Evolutionary conservation across 2,888 invertebrate genomes (phyloP).

Genomic region (Apeira syringaria): DNA sequence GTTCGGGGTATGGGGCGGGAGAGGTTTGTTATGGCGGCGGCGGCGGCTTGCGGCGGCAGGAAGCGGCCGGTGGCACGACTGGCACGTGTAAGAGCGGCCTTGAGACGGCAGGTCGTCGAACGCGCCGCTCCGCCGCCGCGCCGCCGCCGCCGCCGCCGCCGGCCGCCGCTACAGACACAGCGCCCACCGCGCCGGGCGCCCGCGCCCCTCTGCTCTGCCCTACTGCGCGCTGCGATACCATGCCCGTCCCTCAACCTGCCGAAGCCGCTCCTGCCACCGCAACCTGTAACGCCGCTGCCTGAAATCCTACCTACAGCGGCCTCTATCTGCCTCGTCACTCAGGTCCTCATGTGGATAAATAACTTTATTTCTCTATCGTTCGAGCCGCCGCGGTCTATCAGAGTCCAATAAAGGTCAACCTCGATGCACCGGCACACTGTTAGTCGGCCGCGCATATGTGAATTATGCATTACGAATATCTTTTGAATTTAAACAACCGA

Average conservation of each 20-base stretch:
- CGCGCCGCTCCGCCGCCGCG: slow-evolving; percentile 57
- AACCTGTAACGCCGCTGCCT: slow-evolving; percentile 28
- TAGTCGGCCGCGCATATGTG: slow-evolving; percentile 37
- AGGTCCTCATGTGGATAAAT: too few species aligned
- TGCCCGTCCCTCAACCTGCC: too few species aligned
- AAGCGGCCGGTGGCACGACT: slow-evolving; percentile 72
- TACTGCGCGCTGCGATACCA: too few species aligned
- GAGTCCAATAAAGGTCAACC: slow-evolving; percentile 38
- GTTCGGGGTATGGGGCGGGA: slow-evolving; percentile 57
- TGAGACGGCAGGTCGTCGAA: slow-evolving; percentile 77
- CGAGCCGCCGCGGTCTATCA: slow-evolving; percentile 5
- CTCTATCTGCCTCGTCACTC: slow-evolving; percentile 7
- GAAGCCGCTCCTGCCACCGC: slow-evolving; percentile 42
- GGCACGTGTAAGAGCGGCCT: slow-evolving; percentile 80
- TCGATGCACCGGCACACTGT: slow-evolving; percentile 44
- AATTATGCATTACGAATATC: slow-evolving; percentile 55
- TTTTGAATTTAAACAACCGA: slow-evolving; percentile 46
- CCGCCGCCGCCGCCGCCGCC: slow-evolving; percentile 42
- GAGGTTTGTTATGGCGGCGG: slow-evolving; percentile 78
- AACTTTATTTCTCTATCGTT: slow-evolving; percentile 29
- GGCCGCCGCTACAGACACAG: slow-evolving; percentile 52
- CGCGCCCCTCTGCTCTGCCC: too few species aligned
- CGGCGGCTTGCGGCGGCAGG: slow-evolving; percentile 78
- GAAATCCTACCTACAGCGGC: slow-evolving; percentile 16
- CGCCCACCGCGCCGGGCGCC: slow-evolving; percentile 56